These are phyloP conservation scores for Sebastes jordani DNA, from an alignment of 2,797 vertebrate genomes.

Conservation along the genomic window DNA sequence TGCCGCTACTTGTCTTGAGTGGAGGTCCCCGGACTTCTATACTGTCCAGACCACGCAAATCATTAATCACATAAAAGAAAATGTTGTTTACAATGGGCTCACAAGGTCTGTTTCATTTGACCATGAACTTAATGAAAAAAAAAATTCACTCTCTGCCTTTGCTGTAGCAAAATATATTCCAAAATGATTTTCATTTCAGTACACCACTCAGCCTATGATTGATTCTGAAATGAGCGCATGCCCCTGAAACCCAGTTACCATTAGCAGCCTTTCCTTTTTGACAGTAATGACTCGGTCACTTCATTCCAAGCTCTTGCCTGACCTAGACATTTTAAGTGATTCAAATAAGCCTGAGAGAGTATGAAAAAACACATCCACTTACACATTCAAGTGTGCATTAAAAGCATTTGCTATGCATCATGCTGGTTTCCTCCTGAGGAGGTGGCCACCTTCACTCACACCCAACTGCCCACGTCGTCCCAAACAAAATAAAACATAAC, in stretches of 20 bases:
- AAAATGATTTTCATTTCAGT: constrained; percentile 72
- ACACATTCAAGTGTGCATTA: constrained; percentile 57
- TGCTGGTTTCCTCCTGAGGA: constrained; percentile 49
- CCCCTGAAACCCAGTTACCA: constrained; percentile 51
- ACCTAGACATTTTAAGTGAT: constrained; percentile 71
- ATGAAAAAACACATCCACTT: constrained; percentile 51
- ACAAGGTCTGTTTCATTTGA: constrained; percentile 63
- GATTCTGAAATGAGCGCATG: constrained; percentile 70
- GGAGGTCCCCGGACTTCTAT: constrained; percentile 44
- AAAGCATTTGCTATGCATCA: constrained; percentile 55
- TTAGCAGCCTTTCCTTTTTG: constrained; percentile 62
- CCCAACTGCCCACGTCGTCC: constrained; percentile 29
- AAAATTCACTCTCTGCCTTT: constrained; percentile 31
- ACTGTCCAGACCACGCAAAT: constrained; percentile 56
- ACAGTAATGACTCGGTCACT: constrained; percentile 73
- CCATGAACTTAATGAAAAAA: constrained; percentile 47
- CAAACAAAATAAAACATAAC: constrained; percentile 32
- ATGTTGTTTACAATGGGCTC: constrained; percentile 63
- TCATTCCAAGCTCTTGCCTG: constrained; percentile 56
- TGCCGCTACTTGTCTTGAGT: constrained; percentile 65
- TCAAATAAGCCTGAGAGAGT: constrained; percentile 60
- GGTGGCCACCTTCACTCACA: constrained; percentile 55
- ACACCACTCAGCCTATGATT: constrained; percentile 60
- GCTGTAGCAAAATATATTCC: constrained; percentile 67
- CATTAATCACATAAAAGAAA: constrained; percentile 65